A percentile compares a stretch with the other conserved stretches of the same genome.
phyloP scores from a whole-genome alignment of 2,797 vertebrate genomes.

The Poliocrania exsul region DNA sequence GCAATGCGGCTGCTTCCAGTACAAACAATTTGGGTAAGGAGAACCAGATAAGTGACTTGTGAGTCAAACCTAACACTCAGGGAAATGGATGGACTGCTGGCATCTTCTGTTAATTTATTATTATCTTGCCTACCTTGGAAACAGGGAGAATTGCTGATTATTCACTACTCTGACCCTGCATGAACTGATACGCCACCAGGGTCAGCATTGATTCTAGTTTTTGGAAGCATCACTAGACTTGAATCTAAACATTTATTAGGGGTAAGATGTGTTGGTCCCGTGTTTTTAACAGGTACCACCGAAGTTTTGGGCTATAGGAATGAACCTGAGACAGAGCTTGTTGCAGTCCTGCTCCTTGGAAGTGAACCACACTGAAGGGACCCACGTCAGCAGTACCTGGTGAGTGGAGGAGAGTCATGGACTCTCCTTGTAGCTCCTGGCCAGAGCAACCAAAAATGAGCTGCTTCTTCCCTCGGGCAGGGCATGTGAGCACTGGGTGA shows the following conservation, averaged over 20 bases:
- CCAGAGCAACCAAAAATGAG: background rate
- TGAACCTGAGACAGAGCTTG: background rate
- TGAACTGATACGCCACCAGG: background rate
- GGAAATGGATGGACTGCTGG: background rate
- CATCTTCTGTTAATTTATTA: background rate
- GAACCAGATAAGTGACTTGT: background rate
- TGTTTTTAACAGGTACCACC: background rate
- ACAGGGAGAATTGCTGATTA: background rate
- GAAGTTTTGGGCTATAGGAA: background rate
- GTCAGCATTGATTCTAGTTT: background rate
- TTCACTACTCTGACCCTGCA: background rate
- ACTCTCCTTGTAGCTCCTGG: background rate
- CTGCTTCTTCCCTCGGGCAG: background rate
- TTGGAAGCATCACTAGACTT: background rate
- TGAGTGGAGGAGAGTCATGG: background rate
- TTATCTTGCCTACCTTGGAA: background rate
- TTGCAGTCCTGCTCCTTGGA: background rate
- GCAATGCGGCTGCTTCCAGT: background rate
- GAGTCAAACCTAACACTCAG: background rate
- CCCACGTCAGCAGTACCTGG: background rate
- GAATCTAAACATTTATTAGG: background rate
- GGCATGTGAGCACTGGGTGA: background rate
- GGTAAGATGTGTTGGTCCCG: background rate
- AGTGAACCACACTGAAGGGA: background rate
- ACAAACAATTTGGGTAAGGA: background rate